Evolutionary conservation across 2,113 vertebrate species (phyloP), one percentile per base, ranked within the genome.

Genomic region (Willisornis vidua): DNA sequence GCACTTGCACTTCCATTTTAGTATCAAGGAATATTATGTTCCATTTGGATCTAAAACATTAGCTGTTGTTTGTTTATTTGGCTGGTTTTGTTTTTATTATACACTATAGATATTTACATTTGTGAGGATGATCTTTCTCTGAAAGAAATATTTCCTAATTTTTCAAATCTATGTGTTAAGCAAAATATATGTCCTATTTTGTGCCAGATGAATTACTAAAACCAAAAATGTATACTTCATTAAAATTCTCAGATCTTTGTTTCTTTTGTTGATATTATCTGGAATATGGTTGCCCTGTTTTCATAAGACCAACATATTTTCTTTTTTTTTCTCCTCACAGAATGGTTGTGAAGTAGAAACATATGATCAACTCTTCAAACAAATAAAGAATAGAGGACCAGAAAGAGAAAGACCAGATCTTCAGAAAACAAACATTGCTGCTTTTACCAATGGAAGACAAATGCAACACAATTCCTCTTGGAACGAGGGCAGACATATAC

Each of bases 391-490:
- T 5, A 67, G 4, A 65, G 9, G 6, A 12, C 26, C 6, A 68
- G 22, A 87, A 75, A 43, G 17, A 76, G 83, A 88, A 83, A 81
- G 4, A 1, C 6, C 51, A 61, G 35, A 55, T 39, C 39, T 63
- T 76, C 58, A 90, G 43, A 70, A 77, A 93, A 82, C 17, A 82
- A 17, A 3, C 24, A 26, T 41, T 65, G 18, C 12, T 5, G 16
- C 18, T 83, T 35, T 76, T 52, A 79, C 29, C 5, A 63, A 17
- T 1, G 59, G 10, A 17, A 68, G 19, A 22, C 15, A 88, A 87
- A 29, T 0, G 4, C 12, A 81, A 19, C 0, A 0, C 13, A 66
- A 7, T 78, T n/a, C 4, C 12, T 52, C 41, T 77, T 75, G 48
- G 33, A 75, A 84, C 31, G 7, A 74, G 12, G 9, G 49, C 25